A percentile compares a stretch with the other conserved stretches of the same genome.
Evolutionary conservation across 2,113 vertebrate species (phyloP).

Genomic region (Centropristis striata): DNA sequence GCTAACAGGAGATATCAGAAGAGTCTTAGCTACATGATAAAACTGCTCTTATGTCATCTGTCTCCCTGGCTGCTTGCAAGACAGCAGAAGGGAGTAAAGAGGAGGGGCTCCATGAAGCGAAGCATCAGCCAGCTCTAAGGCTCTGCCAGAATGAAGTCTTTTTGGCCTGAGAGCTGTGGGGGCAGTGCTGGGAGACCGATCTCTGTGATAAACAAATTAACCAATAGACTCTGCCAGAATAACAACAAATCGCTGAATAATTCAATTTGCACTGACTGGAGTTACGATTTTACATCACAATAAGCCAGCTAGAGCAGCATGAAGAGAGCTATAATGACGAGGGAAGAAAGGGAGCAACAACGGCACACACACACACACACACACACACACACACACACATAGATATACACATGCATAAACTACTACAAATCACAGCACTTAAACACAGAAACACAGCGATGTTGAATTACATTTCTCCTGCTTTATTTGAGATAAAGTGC

Average conservation of each 20-base stretch:
- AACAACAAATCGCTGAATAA: conserved; percentile 64
- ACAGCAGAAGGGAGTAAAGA: conserved; percentile 22
- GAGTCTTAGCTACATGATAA: conserved; percentile 34
- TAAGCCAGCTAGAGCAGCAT: conserved; percentile 2
- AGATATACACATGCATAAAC: background rate
- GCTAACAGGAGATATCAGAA: conserved; percentile 21
- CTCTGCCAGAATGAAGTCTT: conserved; percentile 67
- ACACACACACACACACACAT: background rate
- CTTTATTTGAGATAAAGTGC: background rate
- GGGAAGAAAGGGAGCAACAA: background rate
- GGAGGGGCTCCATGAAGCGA: conserved; percentile 43
- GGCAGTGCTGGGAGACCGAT: conserved; percentile 33
- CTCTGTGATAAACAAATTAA: conserved; percentile 77
- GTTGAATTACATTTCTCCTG: background rate
- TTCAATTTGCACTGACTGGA: conserved; percentile 59
- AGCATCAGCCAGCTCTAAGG: conserved; percentile 43
- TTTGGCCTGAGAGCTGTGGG: conserved; percentile 47
- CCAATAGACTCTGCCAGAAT: conserved; percentile 62
- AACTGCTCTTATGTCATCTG: conserved; percentile 48
- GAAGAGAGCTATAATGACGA: conserved; percentile 19
- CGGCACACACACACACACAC: background rate
- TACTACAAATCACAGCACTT: background rate
- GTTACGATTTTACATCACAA: conserved; percentile 45
- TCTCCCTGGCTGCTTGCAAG: conserved; percentile 40
- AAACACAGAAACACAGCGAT: background rate